phyloP scores from a whole-genome alignment of 2,888 invertebrate species.

The Drosophila parthenogenetica region DNA sequence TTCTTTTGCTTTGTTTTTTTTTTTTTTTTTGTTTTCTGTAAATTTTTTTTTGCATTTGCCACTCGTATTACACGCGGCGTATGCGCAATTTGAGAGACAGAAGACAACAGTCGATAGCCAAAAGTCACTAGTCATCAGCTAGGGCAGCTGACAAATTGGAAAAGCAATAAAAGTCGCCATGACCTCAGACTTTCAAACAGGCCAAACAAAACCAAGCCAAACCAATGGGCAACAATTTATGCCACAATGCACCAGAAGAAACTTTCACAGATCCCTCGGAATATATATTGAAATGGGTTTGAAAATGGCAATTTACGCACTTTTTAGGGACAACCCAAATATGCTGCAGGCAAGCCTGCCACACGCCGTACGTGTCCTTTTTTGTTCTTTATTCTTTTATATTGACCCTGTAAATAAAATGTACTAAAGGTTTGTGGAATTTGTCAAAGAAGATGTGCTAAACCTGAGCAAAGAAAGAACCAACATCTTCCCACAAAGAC shows the following conservation, averaged over 20 bases:
- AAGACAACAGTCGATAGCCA: conserved; percentile 33
- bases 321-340: conserved; percentile 66
- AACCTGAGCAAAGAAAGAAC: too few relatives aligned
- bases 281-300: conserved; percentile 74
- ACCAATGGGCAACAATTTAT: conserved; percentile 37
- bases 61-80: conserved; percentile 61
- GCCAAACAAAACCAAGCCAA: neutral
- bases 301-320: conserved; percentile 80
- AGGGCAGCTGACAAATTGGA: conserved; percentile 48
- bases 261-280: conserved; percentile 37
- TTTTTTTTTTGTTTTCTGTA: too few relatives aligned
- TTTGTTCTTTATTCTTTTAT: conserved; percentile 18
- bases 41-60: conserved; percentile 36
- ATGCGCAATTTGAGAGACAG: conserved; percentile 59
- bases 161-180: conserved; percentile 64
- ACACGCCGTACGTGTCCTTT: conserved; percentile 44
- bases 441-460: too few relatives aligned
- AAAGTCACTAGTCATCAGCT: conserved; percentile 48
- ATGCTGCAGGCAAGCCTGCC: conserved; percentile 67
- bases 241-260: conserved; percentile 32
- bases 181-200: neutral
- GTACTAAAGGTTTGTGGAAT: too few relatives aligned
- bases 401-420: too few relatives aligned
- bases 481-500: too few relatives aligned
- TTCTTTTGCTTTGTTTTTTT: neutral